Conservation (phyloP, 2,888 invertebrate species). For the Crocallis elinguaria region DNA sequence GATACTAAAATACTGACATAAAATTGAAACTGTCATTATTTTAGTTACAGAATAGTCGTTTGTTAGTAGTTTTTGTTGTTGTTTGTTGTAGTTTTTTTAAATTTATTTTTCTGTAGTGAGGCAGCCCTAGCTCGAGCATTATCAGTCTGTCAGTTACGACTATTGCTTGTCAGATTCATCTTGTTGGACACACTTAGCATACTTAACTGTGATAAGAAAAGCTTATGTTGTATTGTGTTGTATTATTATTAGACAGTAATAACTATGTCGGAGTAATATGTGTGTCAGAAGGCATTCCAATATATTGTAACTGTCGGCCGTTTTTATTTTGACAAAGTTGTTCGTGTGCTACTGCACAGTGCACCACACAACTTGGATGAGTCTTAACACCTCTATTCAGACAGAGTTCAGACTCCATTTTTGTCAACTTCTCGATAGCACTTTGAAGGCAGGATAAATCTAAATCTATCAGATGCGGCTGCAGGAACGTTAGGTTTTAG, state of each 20-base stretch:
- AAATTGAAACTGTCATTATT: background rate
- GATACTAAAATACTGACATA: background rate
- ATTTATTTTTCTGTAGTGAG: slow-evolving; percentile 17
- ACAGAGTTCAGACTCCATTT: no score
- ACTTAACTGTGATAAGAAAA: slow-evolving; percentile 16
- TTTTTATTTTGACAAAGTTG: no score
- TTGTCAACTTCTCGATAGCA: no score
- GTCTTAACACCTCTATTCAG: no score
- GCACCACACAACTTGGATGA: no score
- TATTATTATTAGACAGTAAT: background rate
- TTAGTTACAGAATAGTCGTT: slow-evolving; percentile 15
- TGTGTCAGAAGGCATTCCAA: no score
- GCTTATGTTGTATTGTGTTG: slow-evolving; percentile 8
- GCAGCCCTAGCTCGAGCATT: slow-evolving; percentile 50
- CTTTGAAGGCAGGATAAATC: no score
- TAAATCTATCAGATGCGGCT: no score
- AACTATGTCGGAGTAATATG: no score
- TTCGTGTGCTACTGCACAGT: no score
- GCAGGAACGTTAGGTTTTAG: no score
- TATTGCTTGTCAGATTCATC: slow-evolving; percentile 46
- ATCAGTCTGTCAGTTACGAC: slow-evolving; percentile 46
- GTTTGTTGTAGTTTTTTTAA: background rate
- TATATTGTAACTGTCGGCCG: no score
- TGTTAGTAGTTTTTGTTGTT: slow-evolving; percentile 17
- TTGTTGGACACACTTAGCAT: slow-evolving; percentile 46